Evolutionary conservation across 2,888 invertebrate genomes (phyloP).

Genomic region (Lithodes maja): DNA sequence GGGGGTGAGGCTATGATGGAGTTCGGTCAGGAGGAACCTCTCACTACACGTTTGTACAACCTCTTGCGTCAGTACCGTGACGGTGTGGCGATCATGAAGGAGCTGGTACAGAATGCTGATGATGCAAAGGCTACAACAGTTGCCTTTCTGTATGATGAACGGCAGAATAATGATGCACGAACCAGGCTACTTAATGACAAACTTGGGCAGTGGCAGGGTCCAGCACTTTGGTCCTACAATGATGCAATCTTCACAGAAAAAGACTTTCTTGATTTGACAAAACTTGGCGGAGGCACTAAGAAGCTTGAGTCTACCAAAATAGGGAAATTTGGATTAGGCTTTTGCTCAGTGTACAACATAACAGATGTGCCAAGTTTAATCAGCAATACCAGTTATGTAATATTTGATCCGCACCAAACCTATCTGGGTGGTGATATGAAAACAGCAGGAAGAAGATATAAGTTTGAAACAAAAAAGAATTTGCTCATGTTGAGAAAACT

Average conservation of each 20-base stretch:
- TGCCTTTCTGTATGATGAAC: constrained; percentile 39
- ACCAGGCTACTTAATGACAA: constrained; percentile 5
- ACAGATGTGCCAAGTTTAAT: constrained; percentile 51
- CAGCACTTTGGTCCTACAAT: constrained; percentile 50
- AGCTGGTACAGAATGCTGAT: constrained; percentile 56
- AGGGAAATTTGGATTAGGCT: constrained; percentile 54
- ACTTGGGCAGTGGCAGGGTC: constrained; percentile 39
- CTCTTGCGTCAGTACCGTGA: constrained; percentile 47
- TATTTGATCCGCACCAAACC: constrained; percentile 48
- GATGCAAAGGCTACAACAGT: constrained; percentile 43
- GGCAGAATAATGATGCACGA: constrained; percentile 34
- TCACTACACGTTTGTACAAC: constrained; percentile 49
- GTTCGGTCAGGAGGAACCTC: constrained; percentile 45
- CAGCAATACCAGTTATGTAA: constrained; percentile 39
- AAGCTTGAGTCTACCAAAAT: constrained; percentile 45
- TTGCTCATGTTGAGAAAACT: constrained; percentile 36
- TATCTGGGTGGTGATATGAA: background rate
- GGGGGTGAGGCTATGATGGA: constrained; percentile 48
- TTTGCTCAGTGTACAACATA: constrained; percentile 49
- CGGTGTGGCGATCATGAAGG: constrained; percentile 45
- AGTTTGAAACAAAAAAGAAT: constrained; percentile 22
- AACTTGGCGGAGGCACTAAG: constrained; percentile 43
- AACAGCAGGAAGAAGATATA: constrained; percentile 16
- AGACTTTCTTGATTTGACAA: constrained; percentile 36
- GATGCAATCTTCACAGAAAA: constrained; percentile 34